These are phyloP conservation scores for Ptilodon capucinus DNA, from an alignment of 2,888 invertebrate genomes.

Conservation along the genomic window DNA sequence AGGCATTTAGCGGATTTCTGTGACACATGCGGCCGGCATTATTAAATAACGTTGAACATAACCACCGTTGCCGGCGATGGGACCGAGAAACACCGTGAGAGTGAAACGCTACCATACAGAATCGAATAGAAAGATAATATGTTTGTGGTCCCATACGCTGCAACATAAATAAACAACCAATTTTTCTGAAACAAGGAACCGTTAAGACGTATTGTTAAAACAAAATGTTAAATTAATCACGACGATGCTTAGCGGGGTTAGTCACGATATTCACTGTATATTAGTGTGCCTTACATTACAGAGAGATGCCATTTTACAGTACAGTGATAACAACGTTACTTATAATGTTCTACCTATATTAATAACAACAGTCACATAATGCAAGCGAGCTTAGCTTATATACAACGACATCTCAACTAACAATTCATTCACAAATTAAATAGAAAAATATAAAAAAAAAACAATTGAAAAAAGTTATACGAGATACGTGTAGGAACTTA, in stretches of 20 bases:
- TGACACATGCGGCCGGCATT: conserved; percentile 74
- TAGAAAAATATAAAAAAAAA: conserved; percentile 42
- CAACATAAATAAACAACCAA: conserved; percentile 17
- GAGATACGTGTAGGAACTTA: conserved; percentile 37
- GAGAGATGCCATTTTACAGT: conserved; percentile 65
- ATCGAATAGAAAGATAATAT: conserved; percentile 8
- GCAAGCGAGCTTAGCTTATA: conserved; percentile 79
- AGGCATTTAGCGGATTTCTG: conserved; percentile 70
- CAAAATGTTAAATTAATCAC: conserved; percentile 52
- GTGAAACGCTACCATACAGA: not conserved
- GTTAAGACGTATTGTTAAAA: conserved; percentile 47
- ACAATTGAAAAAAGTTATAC: conserved; percentile 40
- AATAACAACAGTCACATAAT: conserved; percentile 80
- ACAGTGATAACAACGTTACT: conserved; percentile 61
- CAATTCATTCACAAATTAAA: conserved; percentile 51
- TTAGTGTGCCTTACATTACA: conserved; percentile 71
- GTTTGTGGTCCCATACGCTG: conserved; percentile 28
- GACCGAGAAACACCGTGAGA: conserved; percentile 19
- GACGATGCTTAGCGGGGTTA: conserved; percentile 75
- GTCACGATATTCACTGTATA: conserved; percentile 69
- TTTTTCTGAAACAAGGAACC: conserved; percentile 38
- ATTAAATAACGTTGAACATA: conserved; percentile 43
- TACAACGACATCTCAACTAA: conserved; percentile 64
- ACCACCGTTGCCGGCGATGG: conserved; percentile 30
- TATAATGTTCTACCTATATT: conserved; percentile 48